Percentiles rank a stretch among this genome's conserved stretches.
Evolutionary conservation across 2,888 invertebrate genomes (phyloP).

Genomic region (Lasiommata megera): DNA sequence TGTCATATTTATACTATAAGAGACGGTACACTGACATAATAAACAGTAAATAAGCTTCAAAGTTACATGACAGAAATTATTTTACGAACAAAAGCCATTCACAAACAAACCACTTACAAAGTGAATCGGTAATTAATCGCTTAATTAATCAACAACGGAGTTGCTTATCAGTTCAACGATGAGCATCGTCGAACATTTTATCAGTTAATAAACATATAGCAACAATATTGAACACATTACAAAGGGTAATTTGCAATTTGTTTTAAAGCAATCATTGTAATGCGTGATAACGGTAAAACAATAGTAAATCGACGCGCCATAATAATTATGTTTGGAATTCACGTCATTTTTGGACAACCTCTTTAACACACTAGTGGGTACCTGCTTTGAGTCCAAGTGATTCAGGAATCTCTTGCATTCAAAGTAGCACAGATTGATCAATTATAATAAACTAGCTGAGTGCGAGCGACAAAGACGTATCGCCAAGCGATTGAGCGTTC

Average conservation of each 20-base stretch:
- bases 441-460: too few species aligned
- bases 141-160: slow-evolving; percentile 1
- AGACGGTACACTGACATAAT: background rate
- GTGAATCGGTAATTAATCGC: slow-evolving; percentile 6
- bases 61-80: background rate
- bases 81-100: background rate
- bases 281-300: slow-evolving; percentile 3
- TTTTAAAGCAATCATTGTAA: slow-evolving; percentile 7
- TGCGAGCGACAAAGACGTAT: too few species aligned
- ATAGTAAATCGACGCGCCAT: background rate
- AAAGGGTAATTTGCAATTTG: slow-evolving; percentile 1
- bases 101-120: background rate
- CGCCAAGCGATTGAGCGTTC: too few species aligned
- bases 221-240: background rate
- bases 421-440: too few species aligned
- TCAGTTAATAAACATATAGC: background rate
- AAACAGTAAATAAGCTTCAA: background rate
- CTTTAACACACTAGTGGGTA: background rate
- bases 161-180: background rate
- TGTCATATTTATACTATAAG: too few species aligned
- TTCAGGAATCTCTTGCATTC: too few species aligned
- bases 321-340: background rate
- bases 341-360: background rate
- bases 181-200: background rate
- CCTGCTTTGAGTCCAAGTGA: background rate